Percentiles rank a stretch among this genome's conserved stretches.
Evolutionary conservation across 1,140 invertebrate genomes (phyloP).

Genomic region (Thaumetopoea pityocampa): DNA sequence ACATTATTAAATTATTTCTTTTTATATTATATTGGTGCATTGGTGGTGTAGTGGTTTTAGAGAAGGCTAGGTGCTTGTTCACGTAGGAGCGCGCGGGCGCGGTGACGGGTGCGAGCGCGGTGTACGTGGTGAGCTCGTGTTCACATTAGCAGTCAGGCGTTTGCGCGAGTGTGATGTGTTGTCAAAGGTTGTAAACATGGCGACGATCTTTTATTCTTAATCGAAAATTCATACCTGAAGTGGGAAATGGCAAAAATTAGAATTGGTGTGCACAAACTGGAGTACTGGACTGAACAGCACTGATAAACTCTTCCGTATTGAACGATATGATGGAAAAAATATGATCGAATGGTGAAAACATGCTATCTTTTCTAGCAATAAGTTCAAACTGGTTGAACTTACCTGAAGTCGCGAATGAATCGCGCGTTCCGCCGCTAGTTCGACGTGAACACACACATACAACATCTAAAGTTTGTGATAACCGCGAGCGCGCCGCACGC

Average conservation of each 20-base stretch:
- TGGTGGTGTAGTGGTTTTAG: too few species aligned
- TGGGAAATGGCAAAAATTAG: slow-evolving; percentile 14
- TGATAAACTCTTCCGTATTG: slow-evolving; percentile 18
- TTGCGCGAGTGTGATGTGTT: slow-evolving; percentile 6
- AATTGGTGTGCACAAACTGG: slow-evolving; percentile 15
- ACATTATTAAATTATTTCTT: too few species aligned
- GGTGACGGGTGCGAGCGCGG: too few species aligned
- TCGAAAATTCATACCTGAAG: slow-evolving; percentile 16
- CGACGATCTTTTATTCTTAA: slow-evolving; percentile 18
- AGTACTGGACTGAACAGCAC: slow-evolving; percentile 18
- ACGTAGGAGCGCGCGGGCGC: too few species aligned
- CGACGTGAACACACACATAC: too few species aligned
- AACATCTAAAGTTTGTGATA: too few species aligned
- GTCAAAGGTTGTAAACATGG: slow-evolving; percentile 6
- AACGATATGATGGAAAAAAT: too few species aligned
- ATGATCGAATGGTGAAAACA: slow-evolving; percentile 10
- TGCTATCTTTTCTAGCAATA: slow-evolving; percentile 17
- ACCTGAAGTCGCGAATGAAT: slow-evolving; percentile 21
- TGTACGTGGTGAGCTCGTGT: too few species aligned
- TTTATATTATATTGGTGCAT: too few species aligned
- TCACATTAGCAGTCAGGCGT: too few species aligned
- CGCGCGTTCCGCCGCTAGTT: slow-evolving; percentile 18
- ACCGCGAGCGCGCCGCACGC: too few species aligned
- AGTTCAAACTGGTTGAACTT: slow-evolving; percentile 20
- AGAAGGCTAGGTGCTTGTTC: too few species aligned